A percentile compares a stretch with the other conserved stretches of the same genome.
Evolutionary conservation across 2,113 vertebrate genomes (phyloP).

Genomic region (Neogobius melanostomus): DNA sequence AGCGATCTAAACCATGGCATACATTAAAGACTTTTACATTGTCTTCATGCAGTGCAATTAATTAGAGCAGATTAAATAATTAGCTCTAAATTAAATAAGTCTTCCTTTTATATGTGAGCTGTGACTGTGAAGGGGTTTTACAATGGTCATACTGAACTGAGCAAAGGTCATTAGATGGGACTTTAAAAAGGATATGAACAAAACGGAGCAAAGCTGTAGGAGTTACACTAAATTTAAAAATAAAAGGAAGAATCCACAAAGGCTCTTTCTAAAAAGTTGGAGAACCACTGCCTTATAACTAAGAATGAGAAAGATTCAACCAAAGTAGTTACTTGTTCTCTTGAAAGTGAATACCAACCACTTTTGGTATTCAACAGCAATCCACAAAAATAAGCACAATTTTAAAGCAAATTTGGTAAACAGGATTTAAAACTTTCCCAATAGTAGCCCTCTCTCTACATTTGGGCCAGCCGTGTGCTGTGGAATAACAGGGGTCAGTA

Average conservation of each 20-base stretch:
- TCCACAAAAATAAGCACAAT: too few species aligned
- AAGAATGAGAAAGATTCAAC: too few species aligned
- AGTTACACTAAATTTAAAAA: too few species aligned
- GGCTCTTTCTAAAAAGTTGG: too few species aligned
- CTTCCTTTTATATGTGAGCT: constrained; percentile 5
- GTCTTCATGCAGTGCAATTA: constrained; percentile 15
- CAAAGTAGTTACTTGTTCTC: too few species aligned
- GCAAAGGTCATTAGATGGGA: too few species aligned
- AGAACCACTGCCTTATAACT: too few species aligned
- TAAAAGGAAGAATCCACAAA: too few species aligned
- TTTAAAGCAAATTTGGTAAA: not conserved
- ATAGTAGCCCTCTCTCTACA: not conserved
- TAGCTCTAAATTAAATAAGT: constrained; percentile 15
- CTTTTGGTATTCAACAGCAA: too few species aligned
- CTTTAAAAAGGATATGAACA: too few species aligned
- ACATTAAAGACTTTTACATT: constrained; percentile 16
- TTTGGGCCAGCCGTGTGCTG: constrained; percentile 47
- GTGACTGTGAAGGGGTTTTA: not conserved
- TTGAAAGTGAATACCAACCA: too few species aligned
- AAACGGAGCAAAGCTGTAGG: too few species aligned
- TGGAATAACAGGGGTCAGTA: constrained; percentile 45
- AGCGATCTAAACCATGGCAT: constrained; percentile 7
- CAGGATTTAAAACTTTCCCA: not conserved
- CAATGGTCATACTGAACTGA: not conserved
- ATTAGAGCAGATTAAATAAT: constrained; percentile 28